Evolutionary conservation across 2,113 vertebrate genomes (phyloP).

Genomic region (Lophochroa leadbeateri): DNA sequence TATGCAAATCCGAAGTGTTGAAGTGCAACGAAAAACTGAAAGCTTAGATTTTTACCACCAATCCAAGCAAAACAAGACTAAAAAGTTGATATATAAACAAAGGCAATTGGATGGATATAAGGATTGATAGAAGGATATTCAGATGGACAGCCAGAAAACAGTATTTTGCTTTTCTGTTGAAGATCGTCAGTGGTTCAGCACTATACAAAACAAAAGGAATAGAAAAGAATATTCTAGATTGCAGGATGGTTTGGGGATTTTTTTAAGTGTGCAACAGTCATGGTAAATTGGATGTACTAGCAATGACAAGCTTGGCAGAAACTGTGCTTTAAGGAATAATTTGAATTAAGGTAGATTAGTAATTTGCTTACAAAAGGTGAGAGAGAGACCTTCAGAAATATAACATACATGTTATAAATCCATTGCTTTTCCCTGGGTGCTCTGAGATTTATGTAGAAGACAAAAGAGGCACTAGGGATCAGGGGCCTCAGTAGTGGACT

Average conservation of each 20-base stretch:
- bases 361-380: not conserved
- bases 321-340: not conserved
- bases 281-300: not conserved
- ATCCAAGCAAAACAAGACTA: not conserved
- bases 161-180: not conserved
- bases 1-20: not conserved
- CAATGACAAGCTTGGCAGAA: not conserved
- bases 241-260: not conserved
- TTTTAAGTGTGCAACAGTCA: not conserved
- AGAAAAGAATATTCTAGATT: not conserved
- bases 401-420: not conserved
- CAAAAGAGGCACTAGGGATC: not conserved
- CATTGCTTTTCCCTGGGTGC: not conserved
- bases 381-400: not conserved
- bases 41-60: not conserved
- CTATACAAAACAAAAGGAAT: not conserved
- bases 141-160: not conserved
- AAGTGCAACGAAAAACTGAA: not conserved
- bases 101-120: not conserved
- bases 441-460: accelerated
- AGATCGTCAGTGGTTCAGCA: not conserved
- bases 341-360: not conserved
- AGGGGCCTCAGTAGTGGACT: not conserved
- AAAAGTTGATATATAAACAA: not conserved
- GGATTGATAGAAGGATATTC: not conserved